phyloP scores from a whole-genome alignment of 2,888 invertebrate genomes.

The Leptopilina drosophilae region DNA sequence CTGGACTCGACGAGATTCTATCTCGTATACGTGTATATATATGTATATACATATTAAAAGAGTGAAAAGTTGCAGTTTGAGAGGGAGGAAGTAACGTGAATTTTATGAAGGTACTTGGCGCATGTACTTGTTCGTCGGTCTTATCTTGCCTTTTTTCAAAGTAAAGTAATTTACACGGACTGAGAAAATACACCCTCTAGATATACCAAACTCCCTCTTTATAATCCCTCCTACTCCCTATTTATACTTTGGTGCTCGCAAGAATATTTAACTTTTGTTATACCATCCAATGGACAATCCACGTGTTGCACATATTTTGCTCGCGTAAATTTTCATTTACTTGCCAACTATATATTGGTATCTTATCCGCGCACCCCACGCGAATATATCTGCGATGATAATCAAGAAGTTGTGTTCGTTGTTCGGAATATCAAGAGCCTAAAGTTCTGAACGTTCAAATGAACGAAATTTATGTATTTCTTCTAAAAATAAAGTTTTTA shows the following conservation, averaged over 20 bases:
- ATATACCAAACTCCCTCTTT: no score
- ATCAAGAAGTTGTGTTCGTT: neutral
- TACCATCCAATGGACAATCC: neutral
- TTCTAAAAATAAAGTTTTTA: no score
- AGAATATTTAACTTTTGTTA: neutral
- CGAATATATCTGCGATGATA: neutral
- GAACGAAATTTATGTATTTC: no score
- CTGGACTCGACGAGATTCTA: conserved; percentile 13
- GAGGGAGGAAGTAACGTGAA: conserved; percentile 17
- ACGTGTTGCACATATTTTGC: conserved; percentile 32
- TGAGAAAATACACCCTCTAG: neutral
- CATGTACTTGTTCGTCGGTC: conserved; percentile 16
- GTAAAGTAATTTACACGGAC: conserved; percentile 23
- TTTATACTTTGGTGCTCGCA: neutral
- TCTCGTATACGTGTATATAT: no score
- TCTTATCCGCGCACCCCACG: neutral
- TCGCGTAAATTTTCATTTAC: conserved; percentile 30
- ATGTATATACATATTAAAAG: no score
- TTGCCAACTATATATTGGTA: neutral
- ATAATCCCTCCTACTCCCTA: no score
- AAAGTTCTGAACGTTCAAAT: no score
- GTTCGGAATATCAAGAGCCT: neutral
- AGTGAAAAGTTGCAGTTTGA: neutral
- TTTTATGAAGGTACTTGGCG: conserved; percentile 5
- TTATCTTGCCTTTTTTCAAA: conserved; percentile 8